Base-by-base conservation (phyloP, 2,888 invertebrate species). In the Acronicta aceris region DNA sequence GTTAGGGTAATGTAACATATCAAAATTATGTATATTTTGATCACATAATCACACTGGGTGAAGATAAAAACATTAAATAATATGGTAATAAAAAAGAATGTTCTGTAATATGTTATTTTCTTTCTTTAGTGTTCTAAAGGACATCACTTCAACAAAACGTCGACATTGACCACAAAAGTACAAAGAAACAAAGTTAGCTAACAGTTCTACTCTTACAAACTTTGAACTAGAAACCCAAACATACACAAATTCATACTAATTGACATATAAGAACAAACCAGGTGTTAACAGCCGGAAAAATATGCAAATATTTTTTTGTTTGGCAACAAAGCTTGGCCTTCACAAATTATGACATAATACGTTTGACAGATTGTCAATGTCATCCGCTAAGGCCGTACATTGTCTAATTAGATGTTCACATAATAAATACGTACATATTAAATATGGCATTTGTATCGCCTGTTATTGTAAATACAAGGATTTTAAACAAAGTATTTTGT, bases 351-450 rank as follows among this genome's bases (percentile, higher is more conserved):
- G 71, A 76, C 62, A 74, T 70, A 78, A 70, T 21, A 52, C 27
- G 69, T 71, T 63, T 75, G 76, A 77, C 76, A 71, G 65, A 75
- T 76, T 61, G 61, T 68, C 81, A 82, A 81, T 81, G 82, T 77
- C 82, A 17, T 2, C 17, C 38, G 10, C 36, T 55, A 74, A 76
- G 80, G 76, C 47, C 70, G 49, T n/a, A 45, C 43, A 69, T 59
- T 72, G 74, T 77, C 68, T 76, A 69, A 67, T 61, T 54, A 57
- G 42, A 47, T 60, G 59, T 49, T 59, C 55, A 56, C 42, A 62
- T 27, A 68, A 13, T 60, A 67, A 27, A 47, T 33, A 57, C n/a
- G 36, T 46, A 54, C 41, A 42, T 21, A 16, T 25, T n/a, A 45
- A 7, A 30, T 49, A 48, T 17, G 16, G 43, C 49, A 17, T 40